Evolutionary conservation across 2,797 vertebrate species (phyloP), one percentile per base, ranked within the genome.

Genomic region (Clarias laeviceps): DNA sequence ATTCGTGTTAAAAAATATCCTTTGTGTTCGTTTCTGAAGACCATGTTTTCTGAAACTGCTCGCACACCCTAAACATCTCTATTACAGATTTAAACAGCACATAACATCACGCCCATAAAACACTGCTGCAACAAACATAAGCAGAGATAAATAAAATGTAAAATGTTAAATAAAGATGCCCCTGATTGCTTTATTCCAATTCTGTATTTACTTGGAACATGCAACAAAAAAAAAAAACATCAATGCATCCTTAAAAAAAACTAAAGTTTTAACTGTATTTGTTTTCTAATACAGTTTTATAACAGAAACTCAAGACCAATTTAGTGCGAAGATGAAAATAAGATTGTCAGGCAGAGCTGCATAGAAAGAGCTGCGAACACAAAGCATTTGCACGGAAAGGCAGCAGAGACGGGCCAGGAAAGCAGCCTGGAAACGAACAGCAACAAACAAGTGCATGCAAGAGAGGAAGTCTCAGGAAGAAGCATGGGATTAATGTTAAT

Each of bases 381-480:
- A n/a, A 76, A 83, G 57, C 68, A 24, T 70, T 77, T 80, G 82
- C 64, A 84, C 24, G 57, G 64, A 62, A 32, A 79, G 45, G 4
- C 24, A 15, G 57, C 14, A 74, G 24, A 61, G 80, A 78, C 40
- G 20, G 45, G 77, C 76, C 84, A 59, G 65, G 29, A 82, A 84
- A 84, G 82, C 82, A 82, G 82, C 79, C 64, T 59, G 70, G 79
- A 84, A 86, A 86, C 20, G 27, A 79, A 85, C 89, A 86, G 66
- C 88, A 72, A 91, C 84, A 90, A 88, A 92, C 89, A 89, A 89
- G 88, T 56, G 82, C 94, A 95, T 95, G 94, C 92, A 93, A 91
- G 88, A 90, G 90, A 61, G 88, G n/a, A n/a, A n/a, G 90, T 87
- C 89, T 78, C 70, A 93, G 76, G 40, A 61, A 82, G 80, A 40